Percentiles rank a stretch among this genome's conserved stretches.
phyloP scores from a whole-genome alignment of 2,888 invertebrate genomes.

The Rhynchonema sp. region DNA sequence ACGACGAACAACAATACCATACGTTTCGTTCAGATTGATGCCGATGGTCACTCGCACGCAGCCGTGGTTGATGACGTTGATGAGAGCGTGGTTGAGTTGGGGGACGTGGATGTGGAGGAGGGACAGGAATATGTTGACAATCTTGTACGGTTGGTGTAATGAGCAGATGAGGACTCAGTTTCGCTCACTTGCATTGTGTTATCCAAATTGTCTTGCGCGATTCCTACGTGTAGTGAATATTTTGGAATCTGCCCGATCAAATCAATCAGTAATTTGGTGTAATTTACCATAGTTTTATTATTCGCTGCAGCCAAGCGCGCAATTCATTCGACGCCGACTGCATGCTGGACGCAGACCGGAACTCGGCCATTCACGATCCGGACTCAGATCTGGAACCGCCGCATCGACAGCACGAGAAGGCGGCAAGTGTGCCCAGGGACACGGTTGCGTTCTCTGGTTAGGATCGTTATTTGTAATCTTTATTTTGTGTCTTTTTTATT shows the following conservation, averaged over 20 bases:
- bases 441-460: background rate
- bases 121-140: background rate
- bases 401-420: background rate
- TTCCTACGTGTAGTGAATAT: background rate
- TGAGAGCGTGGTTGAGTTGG: background rate
- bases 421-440: background rate
- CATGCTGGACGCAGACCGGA: background rate
- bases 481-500: too few species aligned
- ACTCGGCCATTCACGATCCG: background rate
- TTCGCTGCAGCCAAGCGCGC: background rate
- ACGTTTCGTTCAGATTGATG: too few species aligned
- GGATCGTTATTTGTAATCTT: too few species aligned
- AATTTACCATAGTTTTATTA: background rate
- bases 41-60: too few species aligned
- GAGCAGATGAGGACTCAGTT: background rate
- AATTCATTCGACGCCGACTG: background rate
- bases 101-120: background rate
- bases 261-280: background rate
- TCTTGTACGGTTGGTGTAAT: background rate
- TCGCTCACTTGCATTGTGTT: background rate
- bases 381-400: background rate
- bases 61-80: too few species aligned
- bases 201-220: background rate
- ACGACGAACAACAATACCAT: too few species aligned
- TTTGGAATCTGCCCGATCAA: background rate